Conservation (phyloP, 37 sponge, comb jelly and placozoan species). For the Eunapius fragilis region DNA sequence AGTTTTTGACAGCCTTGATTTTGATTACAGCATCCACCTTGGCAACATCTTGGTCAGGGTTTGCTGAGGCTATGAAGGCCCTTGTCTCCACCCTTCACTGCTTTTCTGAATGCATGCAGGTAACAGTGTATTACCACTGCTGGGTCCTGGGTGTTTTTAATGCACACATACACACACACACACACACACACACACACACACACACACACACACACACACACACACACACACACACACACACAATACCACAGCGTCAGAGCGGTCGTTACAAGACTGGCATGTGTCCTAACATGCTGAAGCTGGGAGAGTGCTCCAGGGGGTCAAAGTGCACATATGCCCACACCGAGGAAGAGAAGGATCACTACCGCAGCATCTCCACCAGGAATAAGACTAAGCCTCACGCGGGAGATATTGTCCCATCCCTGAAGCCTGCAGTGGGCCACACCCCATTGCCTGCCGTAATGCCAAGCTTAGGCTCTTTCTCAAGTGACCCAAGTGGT, state of each 20-base stretch:
- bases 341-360: constrained; percentile 81
- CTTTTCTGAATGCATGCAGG: constrained; percentile 64
- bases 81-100: constrained; percentile 47
- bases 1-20: not conserved
- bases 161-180: not conserved
- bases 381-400: not conserved
- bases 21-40: constrained; percentile 13
- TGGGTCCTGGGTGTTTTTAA: too few relatives aligned
- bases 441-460: not conserved
- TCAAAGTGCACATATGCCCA: constrained; percentile 91
- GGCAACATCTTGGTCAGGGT: constrained; percentile 30
- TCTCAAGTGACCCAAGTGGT: not conserved
- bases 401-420: not conserved
- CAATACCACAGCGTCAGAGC: constrained; percentile 39
- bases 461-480: not conserved
- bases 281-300: constrained; percentile 78
- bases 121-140: not conserved
- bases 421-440: not conserved
- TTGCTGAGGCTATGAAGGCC: constrained; percentile 31
- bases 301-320: constrained; percentile 82
- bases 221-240: not conserved
- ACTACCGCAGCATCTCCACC: not conserved
- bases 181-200: not conserved
- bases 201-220: not conserved
- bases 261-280: constrained; percentile 87